A percentile compares a stretch with the other conserved stretches of the same genome.
These are phyloP conservation scores for Leptarthrus brevirostris DNA, from an alignment of 2,888 invertebrate genomes.

Conservation along the genomic window DNA sequence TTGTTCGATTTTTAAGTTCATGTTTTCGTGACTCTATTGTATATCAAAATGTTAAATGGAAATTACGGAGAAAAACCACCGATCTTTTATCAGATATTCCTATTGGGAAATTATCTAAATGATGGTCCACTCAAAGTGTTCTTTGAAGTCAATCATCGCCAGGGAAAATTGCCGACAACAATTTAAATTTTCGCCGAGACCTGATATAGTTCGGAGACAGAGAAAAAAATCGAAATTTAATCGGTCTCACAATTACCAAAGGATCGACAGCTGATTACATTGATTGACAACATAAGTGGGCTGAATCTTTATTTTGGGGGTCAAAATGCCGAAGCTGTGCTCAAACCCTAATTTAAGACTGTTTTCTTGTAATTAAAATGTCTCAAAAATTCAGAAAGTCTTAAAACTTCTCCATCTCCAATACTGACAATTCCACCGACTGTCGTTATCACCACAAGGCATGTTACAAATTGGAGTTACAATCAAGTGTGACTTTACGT, in stretches of 20 bases:
- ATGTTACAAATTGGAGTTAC: not conserved
- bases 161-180: not conserved
- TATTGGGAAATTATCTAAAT: not conserved
- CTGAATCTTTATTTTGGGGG: not conserved
- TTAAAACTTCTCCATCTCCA: not conserved
- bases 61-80: too few relatives aligned
- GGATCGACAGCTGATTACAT: slow-evolving; percentile 50
- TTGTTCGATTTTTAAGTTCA: too few relatives aligned
- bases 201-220: not conserved
- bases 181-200: slow-evolving; percentile 29
- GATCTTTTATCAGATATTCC: too few relatives aligned
- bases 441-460: slow-evolving; percentile 9
- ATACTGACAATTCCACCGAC: not conserved
- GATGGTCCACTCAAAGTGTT: not conserved
- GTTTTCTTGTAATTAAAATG: slow-evolving; percentile 34
- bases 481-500: not conserved
- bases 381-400: not conserved
- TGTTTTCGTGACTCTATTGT: too few relatives aligned
- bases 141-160: slow-evolving; percentile 10
- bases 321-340: not conserved
- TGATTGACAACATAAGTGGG: slow-evolving; percentile 52
- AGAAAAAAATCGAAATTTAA: slow-evolving; percentile 17
- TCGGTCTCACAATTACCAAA: slow-evolving; percentile 29
- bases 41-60: too few relatives aligned
- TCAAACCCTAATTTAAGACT: not conserved